phyloP scores from a whole-genome alignment of 1,140 invertebrate genomes.

The Neodiprion virginianus region DNA sequence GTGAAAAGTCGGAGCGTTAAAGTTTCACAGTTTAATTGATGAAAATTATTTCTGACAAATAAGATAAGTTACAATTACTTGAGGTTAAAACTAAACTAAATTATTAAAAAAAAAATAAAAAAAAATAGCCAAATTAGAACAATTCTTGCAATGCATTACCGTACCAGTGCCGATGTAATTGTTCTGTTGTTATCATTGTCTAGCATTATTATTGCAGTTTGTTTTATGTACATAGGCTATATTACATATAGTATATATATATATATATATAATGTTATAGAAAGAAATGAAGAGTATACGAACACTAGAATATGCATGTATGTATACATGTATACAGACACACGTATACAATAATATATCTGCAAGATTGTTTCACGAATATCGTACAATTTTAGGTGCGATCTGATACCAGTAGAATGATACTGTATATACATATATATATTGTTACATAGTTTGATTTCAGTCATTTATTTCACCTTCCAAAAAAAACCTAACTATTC shows the following conservation, averaged over 20 bases:
- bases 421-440: too few relatives aligned
- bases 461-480: too few relatives aligned
- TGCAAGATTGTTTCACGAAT: not conserved
- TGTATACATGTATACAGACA: not conserved
- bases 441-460: too few relatives aligned
- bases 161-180: too few relatives aligned
- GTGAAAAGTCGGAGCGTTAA: not conserved
- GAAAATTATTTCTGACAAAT: too few relatives aligned
- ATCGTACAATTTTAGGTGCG: not conserved
- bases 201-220: not conserved
- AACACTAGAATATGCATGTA: not conserved
- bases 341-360: not conserved
- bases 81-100: not conserved
- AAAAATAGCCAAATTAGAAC: not conserved
- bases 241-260: not conserved
- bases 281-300: not conserved
- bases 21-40: constrained; percentile 6
- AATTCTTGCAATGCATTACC: too few relatives aligned
- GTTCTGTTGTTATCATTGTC: not conserved
- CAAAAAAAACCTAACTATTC: too few relatives aligned
- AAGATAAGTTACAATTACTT: too few relatives aligned
- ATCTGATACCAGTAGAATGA: not conserved
- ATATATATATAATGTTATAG: not conserved
- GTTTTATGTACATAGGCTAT: not conserved
- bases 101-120: not conserved